Percentiles rank a stretch among this genome's conserved stretches.
These are phyloP conservation scores for Benthosema pterotum DNA, from an alignment of 2,797 vertebrate species.

Conservation along the genomic window DNA sequence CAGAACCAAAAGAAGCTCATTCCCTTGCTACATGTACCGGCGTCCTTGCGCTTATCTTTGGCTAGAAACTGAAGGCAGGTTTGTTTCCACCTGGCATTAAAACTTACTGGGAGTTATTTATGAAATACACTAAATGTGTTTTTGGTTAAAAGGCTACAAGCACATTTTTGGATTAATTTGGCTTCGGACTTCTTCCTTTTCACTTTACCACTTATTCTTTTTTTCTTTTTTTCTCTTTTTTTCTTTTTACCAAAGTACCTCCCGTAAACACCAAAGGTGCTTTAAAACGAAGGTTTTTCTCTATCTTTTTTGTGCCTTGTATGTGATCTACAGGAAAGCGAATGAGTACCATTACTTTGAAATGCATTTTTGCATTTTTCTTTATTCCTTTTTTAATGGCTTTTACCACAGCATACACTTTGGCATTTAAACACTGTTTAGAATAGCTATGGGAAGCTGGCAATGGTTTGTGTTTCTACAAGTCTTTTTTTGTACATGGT, in stretches of 20 bases:
- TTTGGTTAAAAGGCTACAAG: slow-evolving; percentile 57
- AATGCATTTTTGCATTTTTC: slow-evolving; percentile 28
- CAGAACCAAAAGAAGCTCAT: slow-evolving; percentile 43
- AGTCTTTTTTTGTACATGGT: slow-evolving; percentile 27
- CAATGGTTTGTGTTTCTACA: slow-evolving; percentile 30
- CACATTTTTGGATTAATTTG: slow-evolving; percentile 26
- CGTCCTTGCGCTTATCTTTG: slow-evolving; percentile 44
- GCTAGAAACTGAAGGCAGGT: slow-evolving; percentile 50
- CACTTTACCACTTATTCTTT: slow-evolving; percentile 61
- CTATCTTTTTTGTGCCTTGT: slow-evolving; percentile 86
- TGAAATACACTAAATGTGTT: slow-evolving; percentile 60
- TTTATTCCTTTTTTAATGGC: not conserved
- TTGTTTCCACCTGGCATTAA: slow-evolving; percentile 58
- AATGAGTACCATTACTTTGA: slow-evolving; percentile 53
- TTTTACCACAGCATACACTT: slow-evolving; percentile 24
- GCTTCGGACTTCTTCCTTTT: slow-evolving; percentile 8
- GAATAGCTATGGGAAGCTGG: slow-evolving; percentile 40
- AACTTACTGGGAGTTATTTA: slow-evolving; percentile 55
- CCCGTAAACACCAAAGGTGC: slow-evolving; percentile 87
- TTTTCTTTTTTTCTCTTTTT: slow-evolving; percentile 66
- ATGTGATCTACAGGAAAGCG: slow-evolving; percentile 80
- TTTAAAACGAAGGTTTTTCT: slow-evolving; percentile 85
- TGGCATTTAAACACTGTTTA: slow-evolving; percentile 27
- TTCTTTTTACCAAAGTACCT: slow-evolving; percentile 84
- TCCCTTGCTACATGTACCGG: slow-evolving; percentile 47